Conservation (phyloP, 2,113 vertebrate genomes). For the Strix aluco region DNA sequence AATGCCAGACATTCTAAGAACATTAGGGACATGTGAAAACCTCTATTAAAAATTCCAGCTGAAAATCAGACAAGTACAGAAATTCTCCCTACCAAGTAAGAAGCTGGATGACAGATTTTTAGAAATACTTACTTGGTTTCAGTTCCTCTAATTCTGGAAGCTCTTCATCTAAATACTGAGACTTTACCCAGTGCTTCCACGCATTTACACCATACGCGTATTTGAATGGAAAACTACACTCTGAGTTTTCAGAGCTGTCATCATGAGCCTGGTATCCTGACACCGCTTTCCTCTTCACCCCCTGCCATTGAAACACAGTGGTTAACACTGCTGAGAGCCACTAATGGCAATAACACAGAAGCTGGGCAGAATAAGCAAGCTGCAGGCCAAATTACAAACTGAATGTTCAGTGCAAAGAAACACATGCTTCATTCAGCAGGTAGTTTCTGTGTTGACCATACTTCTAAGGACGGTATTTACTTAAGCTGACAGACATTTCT, state of each 20-base stretch:
- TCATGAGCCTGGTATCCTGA: slow-evolving; percentile 78
- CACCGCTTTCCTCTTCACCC: slow-evolving; percentile 86
- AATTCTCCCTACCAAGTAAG: neutral
- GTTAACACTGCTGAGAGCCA: neutral
- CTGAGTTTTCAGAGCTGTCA: slow-evolving; percentile 75
- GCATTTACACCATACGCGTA: slow-evolving; percentile 89
- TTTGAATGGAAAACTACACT: slow-evolving; percentile 86
- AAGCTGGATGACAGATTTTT: neutral
- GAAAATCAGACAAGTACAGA: neutral
- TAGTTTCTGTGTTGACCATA: neutral
- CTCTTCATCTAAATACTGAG: slow-evolving; percentile 72
- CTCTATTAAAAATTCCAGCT: neutral
- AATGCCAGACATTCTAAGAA: neutral
- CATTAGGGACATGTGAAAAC: neutral
- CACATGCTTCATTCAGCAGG: neutral
- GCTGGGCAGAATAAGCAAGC: neutral
- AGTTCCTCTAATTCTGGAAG: slow-evolving; percentile 77
- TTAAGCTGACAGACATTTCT: neutral
- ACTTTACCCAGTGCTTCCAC: slow-evolving; percentile 93
- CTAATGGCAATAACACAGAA: neutral
- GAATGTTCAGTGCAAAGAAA: neutral
- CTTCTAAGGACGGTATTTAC: neutral
- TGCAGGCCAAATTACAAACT: neutral
- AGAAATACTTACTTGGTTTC: slow-evolving; percentile 78
- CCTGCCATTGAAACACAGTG: slow-evolving; percentile 73